These are phyloP conservation scores for Crepidodera aurea DNA, from an alignment of 2,888 invertebrate genomes.

Conservation along the genomic window DNA sequence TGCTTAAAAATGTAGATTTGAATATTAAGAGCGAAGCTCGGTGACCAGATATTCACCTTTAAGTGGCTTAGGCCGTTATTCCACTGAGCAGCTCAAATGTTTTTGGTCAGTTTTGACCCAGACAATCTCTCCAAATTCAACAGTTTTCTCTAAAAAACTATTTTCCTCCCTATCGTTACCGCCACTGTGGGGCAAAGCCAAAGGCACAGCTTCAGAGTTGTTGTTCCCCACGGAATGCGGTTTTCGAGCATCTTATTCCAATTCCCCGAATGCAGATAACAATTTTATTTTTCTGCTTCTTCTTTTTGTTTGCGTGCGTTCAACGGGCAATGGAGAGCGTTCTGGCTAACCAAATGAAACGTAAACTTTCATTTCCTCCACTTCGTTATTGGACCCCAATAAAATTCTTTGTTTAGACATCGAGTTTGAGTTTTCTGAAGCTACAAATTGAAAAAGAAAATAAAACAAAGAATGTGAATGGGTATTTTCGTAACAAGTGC, in stretches of 20 bases:
- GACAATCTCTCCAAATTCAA: no score
- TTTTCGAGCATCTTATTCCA: conserved; percentile 48
- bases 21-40: no score
- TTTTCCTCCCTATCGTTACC: no score
- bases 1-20: no score
- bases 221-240: conserved; percentile 51
- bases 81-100: no score
- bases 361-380: conserved; percentile 29
- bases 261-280: conserved; percentile 48
- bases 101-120: no score
- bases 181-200: neutral
- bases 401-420: neutral
- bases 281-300: conserved; percentile 42
- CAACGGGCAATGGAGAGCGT: conserved; percentile 36
- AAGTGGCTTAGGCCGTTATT: no score
- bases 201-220: conserved; percentile 49
- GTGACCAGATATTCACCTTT: no score
- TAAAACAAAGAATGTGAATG: no score
- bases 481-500: no score
- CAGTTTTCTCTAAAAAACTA: no score
- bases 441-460: neutral
- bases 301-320: conserved; percentile 17
- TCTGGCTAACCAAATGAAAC: conserved; percentile 35
- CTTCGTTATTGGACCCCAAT: neutral
- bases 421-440: neutral